Base-by-base conservation (phyloP, 2,888 invertebrate genomes). In the Camptogramma bilineatum region DNA sequence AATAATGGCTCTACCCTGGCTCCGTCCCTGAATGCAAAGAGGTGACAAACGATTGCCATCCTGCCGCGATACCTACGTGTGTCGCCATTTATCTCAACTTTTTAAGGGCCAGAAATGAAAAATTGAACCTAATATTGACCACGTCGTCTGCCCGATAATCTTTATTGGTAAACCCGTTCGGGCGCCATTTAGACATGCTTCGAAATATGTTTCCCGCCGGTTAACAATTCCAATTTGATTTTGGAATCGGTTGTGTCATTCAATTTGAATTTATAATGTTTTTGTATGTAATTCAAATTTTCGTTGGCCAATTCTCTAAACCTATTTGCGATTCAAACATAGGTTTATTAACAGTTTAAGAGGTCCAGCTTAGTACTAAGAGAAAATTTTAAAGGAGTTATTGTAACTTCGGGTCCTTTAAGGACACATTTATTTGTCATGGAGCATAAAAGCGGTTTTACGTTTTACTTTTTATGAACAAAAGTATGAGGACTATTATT, bases 401-500 rank as follows among this genome's bases (percentile, higher is more conserved):
- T 34, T 34, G 34, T 9, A 2, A 13, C 34, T 13, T 39, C 13
- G 13, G 13, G 13, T 39, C 13, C 28, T 13, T 39, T 44, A 17
- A 44, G 42, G 16, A 16, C 16, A 17, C 17, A 4, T 44, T 5
- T 28, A 28, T 3, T 17, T 44, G 16, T n/a, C 16, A 5, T 47
- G 34, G 19, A n/a, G 47, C 9, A 18, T 18, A 34, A 47, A 56
- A 34, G 48, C 48, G 39, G 34, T 21, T 31, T 51, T 44, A 62
- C 46, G 17, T 55, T 60, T 47, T 39, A 4, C 21, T 46, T 54
- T 39, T 46, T 52, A 18, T 18, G 47, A 13, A 54, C 53, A 69
- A 72, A 57, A 64, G 57, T 83, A 86, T 81, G 79, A 80, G 79
- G 74, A 78, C 84, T 84, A 84, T 85, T 84, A 85, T 81, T 81